Evolutionary conservation across 1,140 invertebrate species (phyloP).

Genomic region (Scaptomyza hsui): DNA sequence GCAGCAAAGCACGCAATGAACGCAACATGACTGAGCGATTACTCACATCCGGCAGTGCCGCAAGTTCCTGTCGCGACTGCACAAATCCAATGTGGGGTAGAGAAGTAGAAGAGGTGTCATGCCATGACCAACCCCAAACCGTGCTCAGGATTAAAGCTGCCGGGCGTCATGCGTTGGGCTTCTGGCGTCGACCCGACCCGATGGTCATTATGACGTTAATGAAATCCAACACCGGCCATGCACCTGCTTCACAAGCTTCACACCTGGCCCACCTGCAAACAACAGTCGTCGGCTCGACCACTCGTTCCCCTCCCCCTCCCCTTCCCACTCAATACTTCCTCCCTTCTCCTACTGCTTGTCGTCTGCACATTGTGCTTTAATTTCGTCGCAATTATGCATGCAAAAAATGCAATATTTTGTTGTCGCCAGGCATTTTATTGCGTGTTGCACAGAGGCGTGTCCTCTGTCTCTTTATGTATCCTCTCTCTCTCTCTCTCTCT

Average conservation of each 20-base stretch:
- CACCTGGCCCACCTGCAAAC: slow-evolving; percentile 55
- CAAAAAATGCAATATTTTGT: slow-evolving; percentile 76
- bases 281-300: slow-evolving; percentile 47
- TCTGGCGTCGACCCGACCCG: slow-evolving; percentile 36
- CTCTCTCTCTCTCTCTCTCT: not conserved
- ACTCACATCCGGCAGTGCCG: slow-evolving; percentile 73
- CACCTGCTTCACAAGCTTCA: slow-evolving; percentile 74
- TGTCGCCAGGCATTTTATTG: slow-evolving; percentile 68
- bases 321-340: too few species aligned
- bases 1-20: slow-evolving; percentile 18
- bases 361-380: slow-evolving; percentile 73
- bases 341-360: too few species aligned
- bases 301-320: slow-evolving; percentile 8
- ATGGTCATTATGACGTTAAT: slow-evolving; percentile 79
- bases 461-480: slow-evolving; percentile 16
- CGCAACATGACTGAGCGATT: slow-evolving; percentile 73
- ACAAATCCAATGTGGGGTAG: slow-evolving; percentile 13
- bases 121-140: slow-evolving; percentile 16
- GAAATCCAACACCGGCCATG: slow-evolving; percentile 73
- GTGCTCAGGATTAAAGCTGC: slow-evolving; percentile 67
- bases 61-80: slow-evolving; percentile 74
- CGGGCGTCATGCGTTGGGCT: slow-evolving; percentile 26
- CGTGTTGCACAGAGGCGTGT: slow-evolving; percentile 49
- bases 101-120: not conserved
- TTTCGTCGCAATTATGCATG: slow-evolving; percentile 79